Conservation (phyloP, 2,888 invertebrate species). For the Sesamia inferens region DNA sequence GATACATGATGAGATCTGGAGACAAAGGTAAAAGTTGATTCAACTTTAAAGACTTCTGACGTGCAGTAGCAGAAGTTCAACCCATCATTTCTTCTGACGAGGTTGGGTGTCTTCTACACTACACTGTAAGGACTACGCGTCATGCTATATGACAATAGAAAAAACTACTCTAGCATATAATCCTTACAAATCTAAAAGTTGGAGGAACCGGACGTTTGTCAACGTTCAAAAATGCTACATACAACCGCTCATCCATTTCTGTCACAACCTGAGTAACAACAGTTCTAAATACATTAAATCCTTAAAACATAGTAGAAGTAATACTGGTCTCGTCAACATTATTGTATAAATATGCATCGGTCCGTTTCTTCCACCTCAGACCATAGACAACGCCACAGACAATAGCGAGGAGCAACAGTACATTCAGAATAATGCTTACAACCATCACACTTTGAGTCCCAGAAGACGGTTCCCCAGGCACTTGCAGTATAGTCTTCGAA, state of each 20-base stretch:
- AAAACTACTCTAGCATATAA: not conserved
- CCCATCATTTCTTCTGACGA: not conserved
- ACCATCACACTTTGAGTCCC: conserved; percentile 68
- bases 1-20: conserved; percentile 49
- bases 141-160: not conserved
- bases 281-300: not conserved
- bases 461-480: conserved; percentile 40
- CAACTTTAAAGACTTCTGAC: not conserved
- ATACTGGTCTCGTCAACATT: conserved; percentile 72
- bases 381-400: conserved; percentile 68
- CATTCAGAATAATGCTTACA: conserved; percentile 76
- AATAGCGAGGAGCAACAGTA: conserved; percentile 70
- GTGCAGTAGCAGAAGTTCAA: not conserved
- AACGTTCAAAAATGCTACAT: conserved; percentile 8
- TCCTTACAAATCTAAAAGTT: not conserved
- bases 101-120: too few relatives aligned
- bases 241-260: conserved; percentile 21
- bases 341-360: conserved; percentile 71
- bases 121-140: not conserved
- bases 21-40: not conserved
- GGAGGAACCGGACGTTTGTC: conserved; percentile 1
- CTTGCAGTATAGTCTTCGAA: conserved; percentile 48
- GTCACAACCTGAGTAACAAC: conserved; percentile 38
- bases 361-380: conserved; percentile 72
- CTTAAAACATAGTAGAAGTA: conserved; percentile 63